Conservation (phyloP, 2,797 vertebrate species). For the Gymnoscopelus braueri region DNA sequence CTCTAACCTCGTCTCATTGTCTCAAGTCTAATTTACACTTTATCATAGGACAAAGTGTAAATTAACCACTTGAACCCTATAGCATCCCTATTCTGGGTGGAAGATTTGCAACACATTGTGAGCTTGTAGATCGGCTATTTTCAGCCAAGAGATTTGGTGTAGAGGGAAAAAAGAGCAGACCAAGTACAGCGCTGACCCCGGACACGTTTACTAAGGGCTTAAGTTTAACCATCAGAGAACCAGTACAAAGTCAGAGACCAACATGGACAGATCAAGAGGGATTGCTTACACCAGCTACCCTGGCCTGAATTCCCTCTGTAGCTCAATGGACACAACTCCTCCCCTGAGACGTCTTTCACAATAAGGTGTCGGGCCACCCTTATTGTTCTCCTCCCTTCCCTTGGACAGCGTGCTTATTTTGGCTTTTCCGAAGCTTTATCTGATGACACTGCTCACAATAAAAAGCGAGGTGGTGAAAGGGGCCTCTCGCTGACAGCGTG, state of each 20-base stretch:
- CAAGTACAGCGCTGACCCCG: no score
- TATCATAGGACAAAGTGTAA: no score
- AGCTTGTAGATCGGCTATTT: no score
- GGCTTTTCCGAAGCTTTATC: constrained; percentile 58
- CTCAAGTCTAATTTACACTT: neutral
- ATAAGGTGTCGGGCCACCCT: constrained; percentile 62
- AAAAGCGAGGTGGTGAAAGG: constrained; percentile 49
- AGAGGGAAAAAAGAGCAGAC: no score
- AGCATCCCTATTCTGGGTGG: no score
- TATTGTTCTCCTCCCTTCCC: constrained; percentile 49
- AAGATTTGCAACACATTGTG: no score
- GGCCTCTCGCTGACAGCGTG: constrained; percentile 65
- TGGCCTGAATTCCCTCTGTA: constrained; percentile 33
- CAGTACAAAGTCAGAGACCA: constrained; percentile 4
- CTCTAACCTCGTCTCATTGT: neutral
- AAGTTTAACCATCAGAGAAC: neutral
- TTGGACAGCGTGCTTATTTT: constrained; percentile 50
- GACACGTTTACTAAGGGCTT: no score
- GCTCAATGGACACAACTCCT: constrained; percentile 46
- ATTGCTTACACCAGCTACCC: constrained; percentile 44
- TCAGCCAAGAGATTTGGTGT: no score
- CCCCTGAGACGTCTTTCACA: constrained; percentile 47
- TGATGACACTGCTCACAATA: constrained; percentile 65
- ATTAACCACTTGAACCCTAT: no score
- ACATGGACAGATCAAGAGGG: constrained; percentile 40